These are phyloP conservation scores for Athrips mouffetella DNA, from an alignment of 2,888 invertebrate species.

Conservation along the genomic window DNA sequence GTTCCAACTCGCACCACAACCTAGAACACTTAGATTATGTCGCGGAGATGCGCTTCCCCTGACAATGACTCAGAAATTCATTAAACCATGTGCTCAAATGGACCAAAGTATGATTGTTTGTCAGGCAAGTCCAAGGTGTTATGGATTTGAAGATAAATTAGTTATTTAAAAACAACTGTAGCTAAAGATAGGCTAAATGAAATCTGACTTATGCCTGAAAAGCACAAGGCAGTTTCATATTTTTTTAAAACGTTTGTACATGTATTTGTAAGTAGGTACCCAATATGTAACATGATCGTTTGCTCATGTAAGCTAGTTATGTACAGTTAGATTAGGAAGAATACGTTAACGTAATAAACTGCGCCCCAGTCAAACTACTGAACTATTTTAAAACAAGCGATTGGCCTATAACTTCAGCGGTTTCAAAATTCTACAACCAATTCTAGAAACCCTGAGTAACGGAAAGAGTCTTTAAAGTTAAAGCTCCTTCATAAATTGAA, in stretches of 20 bases:
- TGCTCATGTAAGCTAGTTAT: slow-evolving; percentile 13
- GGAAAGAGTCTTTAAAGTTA: no score
- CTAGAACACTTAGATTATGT: slow-evolving; percentile 81
- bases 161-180: slow-evolving; percentile 4
- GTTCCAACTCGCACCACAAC: slow-evolving; percentile 81
- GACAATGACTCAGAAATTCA: slow-evolving; percentile 52
- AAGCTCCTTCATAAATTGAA: no score
- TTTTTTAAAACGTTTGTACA: background rate
- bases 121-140: slow-evolving; percentile 10
- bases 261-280: background rate
- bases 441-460: no score
- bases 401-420: no score
- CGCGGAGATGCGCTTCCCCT: slow-evolving; percentile 82
- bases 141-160: slow-evolving; percentile 3
- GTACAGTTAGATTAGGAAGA: no score
- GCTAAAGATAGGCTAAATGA: slow-evolving; percentile 4
- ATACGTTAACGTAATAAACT: no score
- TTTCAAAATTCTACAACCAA: no score
- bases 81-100: slow-evolving; percentile 68
- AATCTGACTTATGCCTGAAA: slow-evolving; percentile 2
- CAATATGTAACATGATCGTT: background rate
- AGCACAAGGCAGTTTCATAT: slow-evolving; percentile 1
- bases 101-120: slow-evolving; percentile 67
- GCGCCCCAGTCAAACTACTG: no score
- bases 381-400: no score